Evolutionary conservation across 2,113 vertebrate genomes (phyloP).

Genomic region (Sterrhoptilus dennistouni): DNA sequence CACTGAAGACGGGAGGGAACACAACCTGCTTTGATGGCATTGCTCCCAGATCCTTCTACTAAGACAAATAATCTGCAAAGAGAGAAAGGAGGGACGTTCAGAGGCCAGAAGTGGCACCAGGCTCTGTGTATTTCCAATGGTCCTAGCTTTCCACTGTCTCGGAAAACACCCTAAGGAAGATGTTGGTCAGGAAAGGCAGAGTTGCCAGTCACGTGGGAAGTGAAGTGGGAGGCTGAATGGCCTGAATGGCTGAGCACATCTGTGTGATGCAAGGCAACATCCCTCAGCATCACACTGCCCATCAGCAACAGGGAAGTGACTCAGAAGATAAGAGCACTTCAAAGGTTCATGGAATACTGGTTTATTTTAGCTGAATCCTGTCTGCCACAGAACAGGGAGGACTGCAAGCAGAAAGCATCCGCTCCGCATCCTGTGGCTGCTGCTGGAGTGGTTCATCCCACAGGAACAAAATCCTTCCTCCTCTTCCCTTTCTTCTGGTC

Average conservation of each 20-base stretch:
- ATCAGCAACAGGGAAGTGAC: not conserved
- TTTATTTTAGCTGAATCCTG: constrained; percentile 10
- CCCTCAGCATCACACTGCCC: not conserved
- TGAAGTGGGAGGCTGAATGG: not conserved
- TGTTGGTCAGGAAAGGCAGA: not conserved
- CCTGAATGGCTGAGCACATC: not conserved
- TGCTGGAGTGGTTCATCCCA: not conserved
- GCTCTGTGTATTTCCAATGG: not conserved
- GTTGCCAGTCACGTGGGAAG: not conserved
- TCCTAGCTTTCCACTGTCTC: not conserved
- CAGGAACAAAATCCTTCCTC: not conserved
- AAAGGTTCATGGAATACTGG: not conserved
- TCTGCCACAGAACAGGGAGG: not conserved
- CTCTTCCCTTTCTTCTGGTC: not conserved
- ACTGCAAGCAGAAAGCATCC: not conserved
- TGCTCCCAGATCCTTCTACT: not conserved
- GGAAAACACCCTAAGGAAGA: not conserved
- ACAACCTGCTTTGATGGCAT: not conserved
- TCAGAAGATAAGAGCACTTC: not conserved
- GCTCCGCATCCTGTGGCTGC: not conserved
- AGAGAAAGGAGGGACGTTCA: not conserved
- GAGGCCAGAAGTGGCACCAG: not conserved
- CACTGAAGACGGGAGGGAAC: not conserved
- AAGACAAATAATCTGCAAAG: not conserved
- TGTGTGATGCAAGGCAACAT: not conserved